phyloP scores from a whole-genome alignment of 2,797 vertebrate genomes.

The Macrochelys suwanniensis region DNA sequence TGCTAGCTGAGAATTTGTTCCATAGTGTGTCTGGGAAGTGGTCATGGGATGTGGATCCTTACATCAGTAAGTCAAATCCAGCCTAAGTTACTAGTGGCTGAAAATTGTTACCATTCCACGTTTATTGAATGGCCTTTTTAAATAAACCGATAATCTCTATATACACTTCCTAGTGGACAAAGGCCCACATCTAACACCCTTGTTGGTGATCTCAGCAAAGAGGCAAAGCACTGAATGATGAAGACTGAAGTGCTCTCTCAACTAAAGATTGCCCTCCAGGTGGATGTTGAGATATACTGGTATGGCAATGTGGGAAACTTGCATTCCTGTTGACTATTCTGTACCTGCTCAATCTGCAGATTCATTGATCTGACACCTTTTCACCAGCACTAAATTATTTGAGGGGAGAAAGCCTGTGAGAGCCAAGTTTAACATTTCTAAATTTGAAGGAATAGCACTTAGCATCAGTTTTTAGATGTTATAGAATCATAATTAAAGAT shows the following conservation, averaged over 20 bases:
- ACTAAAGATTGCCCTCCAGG: background rate
- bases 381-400: background rate
- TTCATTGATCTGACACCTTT: background rate
- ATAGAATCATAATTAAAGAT: background rate
- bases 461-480: background rate
- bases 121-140: background rate
- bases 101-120: background rate
- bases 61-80: background rate
- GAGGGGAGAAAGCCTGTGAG: background rate
- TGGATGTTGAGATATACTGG: background rate
- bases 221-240: background rate
- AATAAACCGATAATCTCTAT: conserved; percentile 2
- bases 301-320: background rate
- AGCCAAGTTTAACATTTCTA: background rate
- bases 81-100: background rate
- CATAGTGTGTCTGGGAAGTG: background rate
- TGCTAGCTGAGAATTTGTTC: background rate
- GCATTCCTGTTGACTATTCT: accelerated
- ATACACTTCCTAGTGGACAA: background rate
- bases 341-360: background rate
- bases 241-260: background rate
- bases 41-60: background rate
- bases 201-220: background rate
- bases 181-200: background rate
- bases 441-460: background rate